Evolutionary conservation across 2,888 invertebrate genomes (phyloP), one percentile per base, ranked within the genome.

Genomic region (Polyploca ridens): DNA sequence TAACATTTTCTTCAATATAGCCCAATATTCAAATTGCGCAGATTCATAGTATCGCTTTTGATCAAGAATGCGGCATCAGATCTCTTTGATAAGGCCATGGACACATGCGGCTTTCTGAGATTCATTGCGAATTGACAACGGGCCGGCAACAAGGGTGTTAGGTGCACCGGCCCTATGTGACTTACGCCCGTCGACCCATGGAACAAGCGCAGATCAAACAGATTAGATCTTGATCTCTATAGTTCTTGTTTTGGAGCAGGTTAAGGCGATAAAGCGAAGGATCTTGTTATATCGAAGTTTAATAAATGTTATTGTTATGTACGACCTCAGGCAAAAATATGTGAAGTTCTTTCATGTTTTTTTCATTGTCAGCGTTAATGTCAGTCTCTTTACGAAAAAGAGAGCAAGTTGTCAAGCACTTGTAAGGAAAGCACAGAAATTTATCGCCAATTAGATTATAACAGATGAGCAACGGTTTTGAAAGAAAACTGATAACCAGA

Each of bases 201-300:
- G 85, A 89, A 90, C 88, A 84, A 87, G 86, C 85, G 72, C 84
- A 89, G 91, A 92, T 91, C 61, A 84, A 67, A 66, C 73, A 87
- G 93, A 92, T 91, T 89, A 93, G 90, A 93, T 92, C 84, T 73
- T 74, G 83, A 85, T 84, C 66, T 69, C 74, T 85, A 90, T 87
- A 86, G 84, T 86, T 84, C 87, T 85, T 85, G 85, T 84, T 83
- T 81, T 78, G 79, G 81, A 84, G 83, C 82, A 78, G 83, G 80
- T 83, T 79, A 77, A 73, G 76, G 76, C 81, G 80, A 75, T 80
- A 80, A 79, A 77, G 77, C 76, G 73, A 77, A 80, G 27, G 41
- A 16, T 61, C 38, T 10, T 19, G 33, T 61, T 61, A 19, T 41
- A 41, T 61, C 27, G 41, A 19, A 61, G 54, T 19, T 54, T 54